phyloP scores from a whole-genome alignment of 2,797 vertebrate species.

The Rhinogobio ventralis region DNA sequence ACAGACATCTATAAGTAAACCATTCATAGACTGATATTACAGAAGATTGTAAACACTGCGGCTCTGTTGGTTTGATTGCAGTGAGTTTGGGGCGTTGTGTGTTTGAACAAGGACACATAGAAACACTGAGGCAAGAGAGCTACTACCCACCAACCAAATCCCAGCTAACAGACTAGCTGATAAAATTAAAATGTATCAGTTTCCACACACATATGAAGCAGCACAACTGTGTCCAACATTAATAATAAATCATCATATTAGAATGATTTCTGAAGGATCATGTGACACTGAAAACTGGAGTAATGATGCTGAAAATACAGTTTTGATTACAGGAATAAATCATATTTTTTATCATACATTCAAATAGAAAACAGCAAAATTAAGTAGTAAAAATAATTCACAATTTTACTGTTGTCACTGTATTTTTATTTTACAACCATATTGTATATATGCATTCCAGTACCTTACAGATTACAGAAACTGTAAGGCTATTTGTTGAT shows the following conservation, averaged over 20 bases:
- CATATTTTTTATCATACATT: neutral
- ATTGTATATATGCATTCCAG: neutral
- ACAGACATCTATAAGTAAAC: neutral
- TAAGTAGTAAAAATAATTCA: neutral
- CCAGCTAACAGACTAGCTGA: neutral
- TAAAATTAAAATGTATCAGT: no score
- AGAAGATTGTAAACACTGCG: neutral
- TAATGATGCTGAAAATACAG: neutral
- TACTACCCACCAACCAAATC: neutral
- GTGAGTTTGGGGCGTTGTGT: neutral
- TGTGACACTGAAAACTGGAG: neutral
- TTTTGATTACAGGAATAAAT: neutral
- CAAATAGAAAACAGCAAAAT: neutral
- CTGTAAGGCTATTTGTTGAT: neutral
- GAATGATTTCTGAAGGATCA: no score
- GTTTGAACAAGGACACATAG: neutral
- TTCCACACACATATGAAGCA: neutral
- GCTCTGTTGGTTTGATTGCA: constrained; percentile 2
- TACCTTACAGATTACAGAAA: neutral
- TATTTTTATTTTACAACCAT: neutral
- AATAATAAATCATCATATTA: no score
- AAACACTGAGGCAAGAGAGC: neutral
- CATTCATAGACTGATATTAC: neutral
- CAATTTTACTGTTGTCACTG: neutral
- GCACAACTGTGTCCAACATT: no score